A percentile compares a stretch with the other conserved stretches of the same genome.
Evolutionary conservation across 2,797 vertebrate species (phyloP).

Genomic region (Euthynnus affinis): DNA sequence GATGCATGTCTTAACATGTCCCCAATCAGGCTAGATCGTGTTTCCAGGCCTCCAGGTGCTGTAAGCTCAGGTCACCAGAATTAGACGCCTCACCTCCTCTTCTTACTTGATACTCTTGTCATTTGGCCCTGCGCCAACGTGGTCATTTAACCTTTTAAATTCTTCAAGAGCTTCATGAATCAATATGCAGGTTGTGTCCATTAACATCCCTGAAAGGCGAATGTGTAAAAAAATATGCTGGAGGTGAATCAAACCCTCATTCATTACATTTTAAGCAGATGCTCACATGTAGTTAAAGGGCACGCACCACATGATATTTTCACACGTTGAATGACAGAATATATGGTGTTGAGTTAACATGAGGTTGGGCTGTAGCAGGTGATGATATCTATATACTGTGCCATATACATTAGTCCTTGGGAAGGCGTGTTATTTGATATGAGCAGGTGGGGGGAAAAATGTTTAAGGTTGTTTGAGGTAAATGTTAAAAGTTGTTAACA

Average conservation of each 20-base stretch:
- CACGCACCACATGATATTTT: slow-evolving; percentile 26
- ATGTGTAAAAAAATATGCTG: neutral
- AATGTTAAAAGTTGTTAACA: slow-evolving; percentile 16
- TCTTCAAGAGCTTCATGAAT: slow-evolving; percentile 5
- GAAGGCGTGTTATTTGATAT: slow-evolving; percentile 23
- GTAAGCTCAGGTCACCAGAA: slow-evolving; percentile 40
- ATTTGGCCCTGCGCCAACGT: slow-evolving; percentile 28
- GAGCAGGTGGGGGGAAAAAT: slow-evolving; percentile 15
- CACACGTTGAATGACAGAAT: slow-evolving; percentile 29
- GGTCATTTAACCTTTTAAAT: slow-evolving; percentile 37
- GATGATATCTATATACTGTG: slow-evolving; percentile 45
- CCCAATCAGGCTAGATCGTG: slow-evolving; percentile 25
- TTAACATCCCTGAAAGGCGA: neutral
- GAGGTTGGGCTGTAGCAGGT: slow-evolving; percentile 44
- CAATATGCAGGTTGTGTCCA: neutral
- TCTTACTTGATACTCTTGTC: slow-evolving; percentile 33
- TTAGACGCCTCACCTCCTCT: slow-evolving; percentile 36
- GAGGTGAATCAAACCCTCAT: neutral
- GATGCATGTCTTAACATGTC: slow-evolving; percentile 7
- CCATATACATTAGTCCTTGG: slow-evolving; percentile 23
- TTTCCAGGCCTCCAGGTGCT: slow-evolving; percentile 44
- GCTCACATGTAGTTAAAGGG: slow-evolving; percentile 32
- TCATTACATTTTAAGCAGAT: slow-evolving; percentile 27
- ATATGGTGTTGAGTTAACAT: slow-evolving; percentile 39
- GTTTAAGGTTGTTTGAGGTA: slow-evolving; percentile 25